phyloP scores from a whole-genome alignment of 2,113 vertebrate species.

The Bos javanicus region DNA sequence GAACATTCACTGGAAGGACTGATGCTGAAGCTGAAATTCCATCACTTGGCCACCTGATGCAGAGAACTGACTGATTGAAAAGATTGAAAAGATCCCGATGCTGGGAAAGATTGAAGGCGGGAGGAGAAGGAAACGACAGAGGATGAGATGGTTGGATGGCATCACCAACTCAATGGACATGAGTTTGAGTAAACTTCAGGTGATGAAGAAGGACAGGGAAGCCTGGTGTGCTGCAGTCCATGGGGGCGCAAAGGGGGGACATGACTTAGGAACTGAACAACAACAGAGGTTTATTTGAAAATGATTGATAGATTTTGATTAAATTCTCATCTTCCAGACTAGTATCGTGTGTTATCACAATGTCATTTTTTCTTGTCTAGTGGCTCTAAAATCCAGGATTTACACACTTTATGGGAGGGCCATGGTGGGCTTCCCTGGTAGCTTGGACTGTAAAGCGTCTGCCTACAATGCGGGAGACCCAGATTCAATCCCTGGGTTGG shows the following conservation, averaged over 20 bases:
- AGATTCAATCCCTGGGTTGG: accelerated
- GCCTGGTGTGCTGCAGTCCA: neutral
- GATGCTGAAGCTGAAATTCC: neutral
- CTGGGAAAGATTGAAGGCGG: neutral
- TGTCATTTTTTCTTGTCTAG: neutral
- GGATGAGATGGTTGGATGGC: neutral
- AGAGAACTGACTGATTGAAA: neutral
- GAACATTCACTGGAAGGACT: neutral
- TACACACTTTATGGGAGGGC: neutral
- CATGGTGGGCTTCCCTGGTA: neutral
- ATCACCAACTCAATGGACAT: neutral
- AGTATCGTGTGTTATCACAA: neutral
- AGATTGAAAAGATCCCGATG: neutral
- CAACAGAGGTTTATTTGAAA: neutral
- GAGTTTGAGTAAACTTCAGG: neutral
- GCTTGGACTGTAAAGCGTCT: neutral
- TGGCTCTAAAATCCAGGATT: neutral
- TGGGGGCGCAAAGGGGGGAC: neutral
- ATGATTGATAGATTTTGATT: neutral
- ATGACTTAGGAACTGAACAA: neutral
- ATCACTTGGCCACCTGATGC: neutral
- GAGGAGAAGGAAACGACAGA: neutral
- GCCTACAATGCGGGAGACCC: accelerated
- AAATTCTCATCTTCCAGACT: neutral
- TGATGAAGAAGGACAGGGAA: neutral